Percentiles rank a stretch among this genome's conserved stretches.
These are phyloP conservation scores for Homalodisca vitripennis DNA, from an alignment of 1,140 invertebrate species.

Conservation along the genomic window DNA sequence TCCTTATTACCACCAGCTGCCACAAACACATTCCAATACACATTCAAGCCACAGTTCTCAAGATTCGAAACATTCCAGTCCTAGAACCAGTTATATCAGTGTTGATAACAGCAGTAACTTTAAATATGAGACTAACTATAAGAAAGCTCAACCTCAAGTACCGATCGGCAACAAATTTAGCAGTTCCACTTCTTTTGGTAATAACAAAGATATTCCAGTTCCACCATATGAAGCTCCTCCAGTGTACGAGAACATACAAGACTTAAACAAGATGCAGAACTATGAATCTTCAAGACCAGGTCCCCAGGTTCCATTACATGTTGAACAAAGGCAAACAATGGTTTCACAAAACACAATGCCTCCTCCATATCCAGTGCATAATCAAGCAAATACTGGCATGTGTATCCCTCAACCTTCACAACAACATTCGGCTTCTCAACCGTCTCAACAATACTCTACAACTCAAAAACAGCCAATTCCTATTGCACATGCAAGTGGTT, in stretches of 20 bases:
- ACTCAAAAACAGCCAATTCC: neutral
- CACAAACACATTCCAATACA: conserved; percentile 51
- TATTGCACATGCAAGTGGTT: neutral
- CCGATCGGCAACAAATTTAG: conserved; percentile 59
- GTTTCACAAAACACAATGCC: conserved; percentile 40
- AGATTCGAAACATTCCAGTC: conserved; percentile 55
- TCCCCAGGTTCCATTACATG: conserved; percentile 50
- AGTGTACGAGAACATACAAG: conserved; percentile 72
- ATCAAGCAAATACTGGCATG: too few relatives aligned
- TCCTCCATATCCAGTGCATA: conserved; percentile 35
- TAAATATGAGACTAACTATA: conserved; percentile 55
- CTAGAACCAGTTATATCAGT: conserved; percentile 50
- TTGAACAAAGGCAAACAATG: conserved; percentile 44
- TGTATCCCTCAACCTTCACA: too few relatives aligned
- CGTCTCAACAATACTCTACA: conserved; percentile 12
- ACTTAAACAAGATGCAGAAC: conserved; percentile 47
- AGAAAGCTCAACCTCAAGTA: conserved; percentile 68
- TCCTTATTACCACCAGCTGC: conserved; percentile 61
- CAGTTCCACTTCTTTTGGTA: conserved; percentile 50
- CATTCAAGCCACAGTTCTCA: conserved; percentile 53
- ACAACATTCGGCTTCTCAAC: neutral
- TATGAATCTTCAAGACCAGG: conserved; percentile 50
- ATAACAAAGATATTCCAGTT: conserved; percentile 51
- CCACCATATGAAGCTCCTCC: conserved; percentile 59
- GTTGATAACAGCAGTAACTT: conserved; percentile 33